phyloP scores from a whole-genome alignment of 2,113 vertebrate genomes.

The Alectura lathami region DNA sequence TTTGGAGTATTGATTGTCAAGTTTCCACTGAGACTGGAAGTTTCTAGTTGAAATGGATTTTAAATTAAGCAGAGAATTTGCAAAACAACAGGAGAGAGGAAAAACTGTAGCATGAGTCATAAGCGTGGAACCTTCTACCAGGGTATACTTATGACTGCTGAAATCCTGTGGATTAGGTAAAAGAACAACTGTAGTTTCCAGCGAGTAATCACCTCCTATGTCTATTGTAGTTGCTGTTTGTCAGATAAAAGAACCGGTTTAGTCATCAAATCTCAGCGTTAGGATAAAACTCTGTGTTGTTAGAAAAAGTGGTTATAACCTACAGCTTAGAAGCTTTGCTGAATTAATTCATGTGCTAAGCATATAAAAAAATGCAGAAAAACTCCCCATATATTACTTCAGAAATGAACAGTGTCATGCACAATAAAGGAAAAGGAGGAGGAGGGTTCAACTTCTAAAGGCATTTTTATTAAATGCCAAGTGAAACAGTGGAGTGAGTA shows the following conservation, averaged over 20 bases:
- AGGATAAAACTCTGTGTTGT: neutral
- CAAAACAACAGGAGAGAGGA: constrained; percentile 36
- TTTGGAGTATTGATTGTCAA: neutral
- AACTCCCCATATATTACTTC: neutral
- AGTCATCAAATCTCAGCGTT: neutral
- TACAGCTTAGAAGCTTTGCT: neutral
- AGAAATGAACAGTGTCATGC: neutral
- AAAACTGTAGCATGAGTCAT: constrained; percentile 19
- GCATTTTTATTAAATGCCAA: neutral
- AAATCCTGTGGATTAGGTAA: constrained; percentile 42
- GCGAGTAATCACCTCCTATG: neutral
- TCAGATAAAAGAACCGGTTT: neutral
- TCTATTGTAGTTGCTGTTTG: neutral
- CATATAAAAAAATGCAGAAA: neutral
- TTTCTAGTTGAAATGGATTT: constrained; percentile 33
- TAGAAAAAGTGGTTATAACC: neutral
- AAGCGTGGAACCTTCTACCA: neutral
- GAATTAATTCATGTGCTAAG: neutral
- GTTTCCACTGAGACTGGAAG: neutral
- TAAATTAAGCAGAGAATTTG: constrained; percentile 34
- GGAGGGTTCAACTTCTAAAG: neutral
- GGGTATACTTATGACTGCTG: neutral
- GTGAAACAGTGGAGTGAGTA: neutral
- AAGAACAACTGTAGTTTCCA: constrained; percentile 14
- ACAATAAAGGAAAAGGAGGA: neutral